Evolutionary conservation across 37 sponge, comb jelly and placozoan species (phyloP), one percentile per base, ranked within the genome.

Genomic region (Aphrocallistes beatrix): DNA sequence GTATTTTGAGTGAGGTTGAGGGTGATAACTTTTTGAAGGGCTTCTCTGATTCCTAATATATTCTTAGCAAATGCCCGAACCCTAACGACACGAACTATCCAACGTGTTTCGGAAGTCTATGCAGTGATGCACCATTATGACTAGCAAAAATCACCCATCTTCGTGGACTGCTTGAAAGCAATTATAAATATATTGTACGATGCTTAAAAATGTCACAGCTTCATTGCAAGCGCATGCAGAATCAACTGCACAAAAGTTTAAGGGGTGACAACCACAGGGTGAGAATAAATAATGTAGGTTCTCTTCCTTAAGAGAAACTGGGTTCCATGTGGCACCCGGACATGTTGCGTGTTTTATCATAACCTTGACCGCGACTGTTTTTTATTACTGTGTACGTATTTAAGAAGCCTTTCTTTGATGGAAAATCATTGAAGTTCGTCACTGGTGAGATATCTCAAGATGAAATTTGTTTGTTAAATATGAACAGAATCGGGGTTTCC

Each of bases 51-150:
- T n/a, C n/a, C n/a, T n/a, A n/a, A n/a, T n/a, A n/a, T n/a, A n/a
- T n/a, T n/a, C n/a, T n/a, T n/a, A n/a, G n/a, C n/a, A n/a, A n/a
- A n/a, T n/a, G n/a, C n/a, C n/a, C n/a, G n/a, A n/a, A n/a, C n/a
- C n/a, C n/a, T n/a, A n/a, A n/a, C n/a, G n/a, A n/a, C n/a, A n/a
- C n/a, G n/a, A n/a, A n/a, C n/a, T n/a, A n/a, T n/a, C n/a, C n/a
- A n/a, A n/a, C n/a, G n/a, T n/a, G n/a, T n/a, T n/a, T n/a, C n/a
- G n/a, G n/a, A n/a, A 60, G 75, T 60, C 75, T 30, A 60, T 60
- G 75, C 75, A 60, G 75, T 60, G 75, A 60, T 60, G 75, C 75
- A 60, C 75, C 75, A 60, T 25, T 60, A 60, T 60, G 75, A 60
- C 75, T 60, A 32, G 75, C n/a, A 60, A 32, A 6, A 60, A 60